Percentiles rank a stretch among this genome's conserved stretches.
Conservation (phyloP, 2,888 invertebrate species). For the Eudasyphora cyanicolor region DNA sequence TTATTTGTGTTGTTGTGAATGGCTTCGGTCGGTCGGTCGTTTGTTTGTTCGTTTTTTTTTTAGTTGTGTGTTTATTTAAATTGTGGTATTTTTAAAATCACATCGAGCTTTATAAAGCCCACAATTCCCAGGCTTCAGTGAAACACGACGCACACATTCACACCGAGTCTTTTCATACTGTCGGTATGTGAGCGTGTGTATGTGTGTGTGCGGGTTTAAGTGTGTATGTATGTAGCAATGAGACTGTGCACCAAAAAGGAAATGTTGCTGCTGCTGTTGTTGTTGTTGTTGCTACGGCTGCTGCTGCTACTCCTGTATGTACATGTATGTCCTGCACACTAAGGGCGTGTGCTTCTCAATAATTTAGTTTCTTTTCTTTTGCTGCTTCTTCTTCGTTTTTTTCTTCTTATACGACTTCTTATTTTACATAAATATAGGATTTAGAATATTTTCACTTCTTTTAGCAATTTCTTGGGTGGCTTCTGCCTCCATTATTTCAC, state of each 20-base stretch:
- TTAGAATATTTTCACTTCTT: slow-evolving; percentile 46
- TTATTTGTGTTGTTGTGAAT: neutral
- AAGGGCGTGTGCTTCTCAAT: slow-evolving; percentile 66
- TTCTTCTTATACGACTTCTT: slow-evolving; percentile 26
- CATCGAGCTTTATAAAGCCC: slow-evolving; percentile 28
- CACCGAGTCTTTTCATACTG: slow-evolving; percentile 17
- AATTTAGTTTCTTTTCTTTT: slow-evolving; percentile 52
- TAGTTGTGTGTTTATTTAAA: neutral
- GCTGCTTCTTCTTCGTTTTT: slow-evolving; percentile 7
- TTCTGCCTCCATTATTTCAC: neutral
- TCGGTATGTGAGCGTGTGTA: slow-evolving; percentile 16
- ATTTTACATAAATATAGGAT: slow-evolving; percentile 48
- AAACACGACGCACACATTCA: slow-evolving; percentile 14
- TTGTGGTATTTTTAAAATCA: slow-evolving; percentile 30
- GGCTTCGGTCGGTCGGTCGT: neutral
- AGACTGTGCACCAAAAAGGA: slow-evolving; percentile 55
- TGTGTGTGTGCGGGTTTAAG: neutral
- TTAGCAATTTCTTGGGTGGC: slow-evolving; percentile 31
- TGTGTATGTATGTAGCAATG: slow-evolving; percentile 18
- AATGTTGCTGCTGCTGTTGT: slow-evolving; percentile 44
- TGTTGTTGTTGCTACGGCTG: slow-evolving; percentile 51
- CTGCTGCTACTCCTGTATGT: slow-evolving; percentile 57
- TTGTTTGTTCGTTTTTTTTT: slow-evolving; percentile 18
- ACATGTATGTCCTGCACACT: slow-evolving; percentile 48
- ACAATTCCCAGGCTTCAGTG: slow-evolving; percentile 32